Base-by-base conservation (phyloP, 2,888 invertebrate species). In the Lepidocyrtinus sp. region DNA sequence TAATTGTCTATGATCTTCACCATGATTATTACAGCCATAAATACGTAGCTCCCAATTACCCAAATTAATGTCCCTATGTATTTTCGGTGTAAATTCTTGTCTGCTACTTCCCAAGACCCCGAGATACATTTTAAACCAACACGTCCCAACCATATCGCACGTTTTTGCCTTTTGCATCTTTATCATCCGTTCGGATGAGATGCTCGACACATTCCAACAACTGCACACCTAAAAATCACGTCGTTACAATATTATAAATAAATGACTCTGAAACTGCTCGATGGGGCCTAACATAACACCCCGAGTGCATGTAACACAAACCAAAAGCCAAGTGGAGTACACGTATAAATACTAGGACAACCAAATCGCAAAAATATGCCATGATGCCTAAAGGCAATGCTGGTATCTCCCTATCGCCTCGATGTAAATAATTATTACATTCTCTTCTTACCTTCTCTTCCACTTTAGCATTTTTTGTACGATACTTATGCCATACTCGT, bases 141-240 rank as follows among this genome's bases (percentile, higher is more conserved):
- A 50, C 50, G 50, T 59, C 19, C 59, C 19, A 21, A 59, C 3
- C 59, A 59, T 59, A 59, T 21, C 19, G 59, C 59, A 59, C 59
- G 59, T 59, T 59, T 59, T 59, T 21, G 15, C 59, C 59, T 59
- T 21, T 21, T 59, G 59, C 59, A 59, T 59, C 59, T 59, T 59
- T 59, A 59, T 59, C 59, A 59, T 59, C 59, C 21, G 22, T 9
- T 59, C 22, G 59, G 59, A 59, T 59, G 59, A 59, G 15, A 25
- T 55, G 25, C 70, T 24, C 59, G 25, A 27, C 59, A 27, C 73
- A 74, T 74, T 74, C 73, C 73, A 74, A 74, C 26, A 65, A 46
- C 65, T 55, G 46, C 59, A 65, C 65, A 63, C 73, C 73, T 27
- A 63, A 74, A 74, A 74, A 74, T 74, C 73, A 74, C 73, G 73